Evolutionary conservation across 2,888 invertebrate species (phyloP).

Genomic region (Strigamia maritima): DNA sequence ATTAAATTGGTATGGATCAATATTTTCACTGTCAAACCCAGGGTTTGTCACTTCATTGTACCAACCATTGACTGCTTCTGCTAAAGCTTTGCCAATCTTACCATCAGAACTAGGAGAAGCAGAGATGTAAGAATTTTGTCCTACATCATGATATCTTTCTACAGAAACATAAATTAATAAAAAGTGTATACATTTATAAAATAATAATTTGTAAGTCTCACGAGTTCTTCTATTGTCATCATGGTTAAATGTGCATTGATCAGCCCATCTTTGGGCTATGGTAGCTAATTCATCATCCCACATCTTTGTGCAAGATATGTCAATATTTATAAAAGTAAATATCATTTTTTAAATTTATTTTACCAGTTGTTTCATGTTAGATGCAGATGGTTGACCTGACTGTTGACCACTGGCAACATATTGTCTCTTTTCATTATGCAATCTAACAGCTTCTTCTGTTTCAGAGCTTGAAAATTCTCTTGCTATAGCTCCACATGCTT

Average conservation of each 20-base stretch:
- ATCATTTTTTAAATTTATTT: too few relatives aligned
- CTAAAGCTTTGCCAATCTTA: not conserved
- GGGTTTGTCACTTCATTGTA: not conserved
- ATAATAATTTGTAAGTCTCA: not conserved
- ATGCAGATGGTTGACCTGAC: not conserved
- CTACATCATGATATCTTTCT: not conserved
- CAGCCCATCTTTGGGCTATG: slow-evolving; percentile 23
- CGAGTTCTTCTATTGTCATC: not conserved
- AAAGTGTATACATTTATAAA: not conserved
- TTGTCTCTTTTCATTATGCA: not conserved
- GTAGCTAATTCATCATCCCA: slow-evolving; percentile 23
- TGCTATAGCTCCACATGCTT: not conserved
- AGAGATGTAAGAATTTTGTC: not conserved
- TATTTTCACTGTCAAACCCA: not conserved
- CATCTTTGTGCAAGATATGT: too few relatives aligned
- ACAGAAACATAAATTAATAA: not conserved
- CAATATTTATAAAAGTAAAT: too few relatives aligned
- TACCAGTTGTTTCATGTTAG: not conserved
- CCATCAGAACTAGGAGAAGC: not conserved
- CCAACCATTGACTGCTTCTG: not conserved
- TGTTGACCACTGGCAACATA: not conserved
- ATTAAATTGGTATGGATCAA: not conserved
- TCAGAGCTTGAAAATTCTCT: too few relatives aligned
- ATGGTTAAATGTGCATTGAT: slow-evolving; percentile 7
- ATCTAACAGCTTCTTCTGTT: too few relatives aligned